These are phyloP conservation scores for Oreochromis mossambicus DNA, from an alignment of 2,797 vertebrate genomes.

Conservation along the genomic window DNA sequence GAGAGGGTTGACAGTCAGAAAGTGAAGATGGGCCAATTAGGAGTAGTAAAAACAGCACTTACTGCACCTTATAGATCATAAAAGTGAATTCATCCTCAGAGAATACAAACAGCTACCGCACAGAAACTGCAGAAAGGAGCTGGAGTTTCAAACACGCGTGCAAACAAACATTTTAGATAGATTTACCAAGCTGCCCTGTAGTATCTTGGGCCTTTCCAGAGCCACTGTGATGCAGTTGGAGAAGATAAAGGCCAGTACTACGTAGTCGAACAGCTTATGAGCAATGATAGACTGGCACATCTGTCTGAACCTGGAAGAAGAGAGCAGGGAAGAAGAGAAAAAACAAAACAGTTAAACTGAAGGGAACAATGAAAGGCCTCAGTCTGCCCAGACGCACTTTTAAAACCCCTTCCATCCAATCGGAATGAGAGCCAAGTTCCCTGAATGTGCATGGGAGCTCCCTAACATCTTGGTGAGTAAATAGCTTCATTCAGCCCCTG, in stretches of 20 bases:
- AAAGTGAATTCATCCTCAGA: background rate
- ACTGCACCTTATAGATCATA: conserved; percentile 22
- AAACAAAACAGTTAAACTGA: background rate
- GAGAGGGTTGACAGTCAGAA: background rate
- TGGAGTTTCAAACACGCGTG: background rate
- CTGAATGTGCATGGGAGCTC: conserved; percentile 5
- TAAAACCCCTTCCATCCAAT: background rate
- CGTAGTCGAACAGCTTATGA: conserved; percentile 94
- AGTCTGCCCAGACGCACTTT: background rate
- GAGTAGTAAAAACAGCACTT: conserved; percentile 21
- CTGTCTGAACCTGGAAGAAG: conserved; percentile 82
- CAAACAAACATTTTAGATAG: background rate
- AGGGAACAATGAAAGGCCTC: background rate
- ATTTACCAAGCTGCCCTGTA: conserved; percentile 87
- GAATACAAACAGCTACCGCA: background rate
- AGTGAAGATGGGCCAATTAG: conserved; percentile 13
- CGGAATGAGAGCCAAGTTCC: background rate
- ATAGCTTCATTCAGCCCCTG: conserved; percentile 29
- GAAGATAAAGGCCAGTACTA: conserved; percentile 96
- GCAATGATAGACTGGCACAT: conserved; percentile 93
- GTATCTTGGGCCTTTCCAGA: conserved; percentile 93
- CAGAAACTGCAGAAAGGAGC: background rate
- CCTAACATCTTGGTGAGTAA: conserved; percentile 24
- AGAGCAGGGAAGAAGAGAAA: background rate
- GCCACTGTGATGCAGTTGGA: conserved; percentile 98